These are phyloP conservation scores for Eulemur mongoz DNA, from an alignment of 2,797 vertebrate genomes.

Conservation along the genomic window DNA sequence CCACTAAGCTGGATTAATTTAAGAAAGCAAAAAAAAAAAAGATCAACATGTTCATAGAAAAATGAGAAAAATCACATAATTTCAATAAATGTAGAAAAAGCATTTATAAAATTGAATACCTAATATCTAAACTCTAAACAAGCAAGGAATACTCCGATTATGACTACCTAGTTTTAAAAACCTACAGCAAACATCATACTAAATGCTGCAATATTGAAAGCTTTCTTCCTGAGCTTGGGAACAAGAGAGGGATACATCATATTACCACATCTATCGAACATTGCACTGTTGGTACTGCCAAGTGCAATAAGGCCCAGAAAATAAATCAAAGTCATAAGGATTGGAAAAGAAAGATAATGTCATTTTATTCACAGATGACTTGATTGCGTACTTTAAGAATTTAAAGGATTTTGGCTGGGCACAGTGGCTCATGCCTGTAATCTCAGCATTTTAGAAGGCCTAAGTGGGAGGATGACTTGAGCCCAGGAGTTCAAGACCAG, in stretches of 20 bases:
- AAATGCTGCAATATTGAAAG: background rate
- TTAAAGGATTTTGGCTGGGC: background rate
- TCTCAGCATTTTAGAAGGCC: background rate
- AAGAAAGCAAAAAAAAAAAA: background rate
- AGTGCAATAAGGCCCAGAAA: background rate
- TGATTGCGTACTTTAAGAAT: background rate
- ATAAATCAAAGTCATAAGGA: background rate
- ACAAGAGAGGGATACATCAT: background rate
- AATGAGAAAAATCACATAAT: background rate
- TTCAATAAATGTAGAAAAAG: background rate
- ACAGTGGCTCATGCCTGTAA: background rate
- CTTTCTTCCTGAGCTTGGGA: background rate
- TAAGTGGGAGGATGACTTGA: background rate
- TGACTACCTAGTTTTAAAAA: background rate
- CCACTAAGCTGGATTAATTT: background rate
- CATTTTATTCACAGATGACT: background rate
- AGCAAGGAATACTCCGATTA: background rate
- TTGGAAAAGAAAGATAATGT: background rate
- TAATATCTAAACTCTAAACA: background rate
- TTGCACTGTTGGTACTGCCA: background rate
- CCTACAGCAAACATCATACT: background rate
- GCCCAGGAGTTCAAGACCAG: background rate
- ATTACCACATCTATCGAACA: background rate
- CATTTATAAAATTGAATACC: background rate
- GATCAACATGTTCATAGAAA: background rate